Evolutionary conservation across 2,888 invertebrate genomes (phyloP), one percentile per base, ranked within the genome.

Genomic region (Athalia rosae): DNA sequence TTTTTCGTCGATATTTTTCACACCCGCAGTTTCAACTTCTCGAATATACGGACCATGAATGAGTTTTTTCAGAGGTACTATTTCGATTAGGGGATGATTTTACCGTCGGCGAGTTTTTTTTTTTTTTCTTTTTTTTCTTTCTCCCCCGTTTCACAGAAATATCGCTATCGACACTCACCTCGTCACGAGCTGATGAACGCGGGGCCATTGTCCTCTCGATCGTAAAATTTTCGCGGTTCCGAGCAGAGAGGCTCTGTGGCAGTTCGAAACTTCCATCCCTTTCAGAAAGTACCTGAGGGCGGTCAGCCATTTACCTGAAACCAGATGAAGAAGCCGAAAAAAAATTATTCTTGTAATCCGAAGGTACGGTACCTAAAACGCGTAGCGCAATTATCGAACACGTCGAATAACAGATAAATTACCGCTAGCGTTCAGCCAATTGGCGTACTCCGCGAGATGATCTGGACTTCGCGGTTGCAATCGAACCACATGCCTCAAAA

Each of bases 341-440:
- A n/a, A 64, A 43, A 67, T 47, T n/a, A 64, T 47, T 64, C 15
- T 45, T n/a, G 28, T 28, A 4, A 64, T 47, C 13, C 4, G 67
- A 67, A 15, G n/a, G 8, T 15, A 67, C n/a, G n/a, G n/a, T n/a
- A n/a, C n/a, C n/a, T 4, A 15, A 53, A 3, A 28, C 15, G 48
- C 6, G 9, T 13, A 4, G n/a, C 13, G 0, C n/a, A 4, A 13
- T 43, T 11, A 59, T 8, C 15, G 71, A 71, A 13, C 28, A 15
- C 67, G 28, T 3, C n/a, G 63, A 28, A n/a, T 67, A 48, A 13
- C 15, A 15, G 15, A 48, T 7, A 28, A 47, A 80, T 90, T 85
- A 94, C 94, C 93, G 91, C 92, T 93, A 78, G 93, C 92, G 79
- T 92, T 92, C 45, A 94, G 91, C 94, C 95, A 95, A 81, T 94